Percentiles rank a stretch among this genome's conserved stretches.
Evolutionary conservation across 2,888 invertebrate genomes (phyloP).

Genomic region (Cordilura impudica): DNA sequence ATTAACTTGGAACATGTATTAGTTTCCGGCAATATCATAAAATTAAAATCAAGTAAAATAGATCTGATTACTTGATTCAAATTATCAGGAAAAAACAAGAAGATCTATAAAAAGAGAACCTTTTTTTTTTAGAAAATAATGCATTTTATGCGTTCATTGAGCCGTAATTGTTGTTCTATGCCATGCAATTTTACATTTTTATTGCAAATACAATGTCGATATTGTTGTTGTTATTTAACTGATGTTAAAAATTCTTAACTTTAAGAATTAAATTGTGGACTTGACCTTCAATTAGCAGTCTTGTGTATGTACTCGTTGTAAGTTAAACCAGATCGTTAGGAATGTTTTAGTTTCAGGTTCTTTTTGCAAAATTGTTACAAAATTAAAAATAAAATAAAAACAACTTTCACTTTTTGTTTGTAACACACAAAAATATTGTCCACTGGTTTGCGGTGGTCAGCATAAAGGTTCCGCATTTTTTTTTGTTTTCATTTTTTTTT

Average conservation of each 20-base stretch:
- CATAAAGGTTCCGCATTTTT: conserved; percentile 16
- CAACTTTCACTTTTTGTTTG: conserved; percentile 53
- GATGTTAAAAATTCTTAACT: neutral
- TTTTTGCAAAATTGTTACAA: neutral
- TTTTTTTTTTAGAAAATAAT: neutral
- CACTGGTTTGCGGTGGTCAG: neutral
- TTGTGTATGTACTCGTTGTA: neutral
- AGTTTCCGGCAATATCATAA: conserved; percentile 31
- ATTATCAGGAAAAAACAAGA: neutral
- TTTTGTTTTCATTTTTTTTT: neutral
- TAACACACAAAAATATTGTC: neutral
- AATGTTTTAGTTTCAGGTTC: conserved; percentile 47
- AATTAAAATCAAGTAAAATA: conserved; percentile 26
- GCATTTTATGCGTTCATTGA: neutral
- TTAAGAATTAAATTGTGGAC: conserved; percentile 36
- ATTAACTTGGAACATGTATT: neutral
- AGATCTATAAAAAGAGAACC: conserved; percentile 3
- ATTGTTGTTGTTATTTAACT: too few species aligned
- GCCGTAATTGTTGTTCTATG: neutral
- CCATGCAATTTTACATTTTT: too few species aligned
- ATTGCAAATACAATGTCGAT: neutral
- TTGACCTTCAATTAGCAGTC: conserved; percentile 52
- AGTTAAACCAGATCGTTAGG: conserved; percentile 21
- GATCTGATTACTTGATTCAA: conserved; percentile 8
- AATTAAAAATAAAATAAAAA: conserved; percentile 20